phyloP scores from a whole-genome alignment of 2,888 invertebrate species.

The Nephrocerus scutellatus region DNA sequence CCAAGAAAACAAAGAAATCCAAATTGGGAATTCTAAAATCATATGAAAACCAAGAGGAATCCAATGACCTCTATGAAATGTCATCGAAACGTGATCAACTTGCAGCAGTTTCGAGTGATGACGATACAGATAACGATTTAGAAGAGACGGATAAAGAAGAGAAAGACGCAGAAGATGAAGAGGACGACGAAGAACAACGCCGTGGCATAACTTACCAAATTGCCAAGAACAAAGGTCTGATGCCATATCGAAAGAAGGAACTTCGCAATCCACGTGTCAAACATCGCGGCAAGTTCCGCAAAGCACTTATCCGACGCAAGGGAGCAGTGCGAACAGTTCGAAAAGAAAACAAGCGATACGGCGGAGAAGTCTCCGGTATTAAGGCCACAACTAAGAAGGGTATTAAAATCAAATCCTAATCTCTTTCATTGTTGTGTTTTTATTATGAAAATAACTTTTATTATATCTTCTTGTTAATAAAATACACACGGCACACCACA shows the following conservation, averaged over 20 bases:
- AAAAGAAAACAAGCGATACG: conserved; percentile 74
- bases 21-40: conserved; percentile 27
- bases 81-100: conserved; percentile 46
- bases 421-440: background rate
- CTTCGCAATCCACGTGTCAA: conserved; percentile 92
- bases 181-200: conserved; percentile 50
- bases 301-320: conserved; percentile 86
- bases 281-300: conserved; percentile 84
- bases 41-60: conserved; percentile 34
- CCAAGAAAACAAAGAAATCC: conserved; percentile 20
- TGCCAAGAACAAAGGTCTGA: conserved; percentile 91
- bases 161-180: conserved; percentile 39
- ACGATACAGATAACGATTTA: conserved; percentile 49
- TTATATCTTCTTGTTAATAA: conserved; percentile 6
- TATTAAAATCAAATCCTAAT: conserved; percentile 65
- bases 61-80: conserved; percentile 33
- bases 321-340: conserved; percentile 84
- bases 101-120: conserved; percentile 49
- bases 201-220: conserved; percentile 89
- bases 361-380: conserved; percentile 91
- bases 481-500: too few relatives aligned
- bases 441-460: conserved; percentile 4
- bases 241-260: conserved; percentile 84
- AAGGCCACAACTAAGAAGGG: conserved; percentile 83
- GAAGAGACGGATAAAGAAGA: conserved; percentile 47